These are phyloP conservation scores for Beris chalybata DNA, from an alignment of 2,888 invertebrate species.

Conservation along the genomic window DNA sequence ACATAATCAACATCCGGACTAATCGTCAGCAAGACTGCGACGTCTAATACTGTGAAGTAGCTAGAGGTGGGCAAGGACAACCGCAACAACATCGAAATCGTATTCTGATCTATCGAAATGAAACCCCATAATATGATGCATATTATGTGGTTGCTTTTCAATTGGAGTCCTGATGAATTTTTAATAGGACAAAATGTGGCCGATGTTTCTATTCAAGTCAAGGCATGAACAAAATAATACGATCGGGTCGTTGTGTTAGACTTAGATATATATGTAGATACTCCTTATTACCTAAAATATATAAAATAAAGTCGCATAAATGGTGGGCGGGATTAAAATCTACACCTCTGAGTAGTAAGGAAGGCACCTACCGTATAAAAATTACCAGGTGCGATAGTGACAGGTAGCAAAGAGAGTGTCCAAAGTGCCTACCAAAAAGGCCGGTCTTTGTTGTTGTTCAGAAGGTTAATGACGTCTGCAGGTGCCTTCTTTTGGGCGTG, in stretches of 20 bases:
- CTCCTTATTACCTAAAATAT: no score
- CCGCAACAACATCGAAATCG: no score
- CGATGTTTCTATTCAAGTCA: background rate
- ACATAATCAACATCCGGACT: slow-evolving; percentile 29
- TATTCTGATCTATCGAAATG: background rate
- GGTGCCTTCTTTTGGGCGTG: no score
- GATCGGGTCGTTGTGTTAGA: background rate
- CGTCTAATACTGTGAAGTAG: background rate
- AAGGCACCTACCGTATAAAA: no score
- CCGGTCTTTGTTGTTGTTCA: no score
- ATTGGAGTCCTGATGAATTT: slow-evolving; percentile 31
- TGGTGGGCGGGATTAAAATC: no score
- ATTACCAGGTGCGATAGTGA: no score
- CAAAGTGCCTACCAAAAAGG: no score
- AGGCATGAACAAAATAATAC: background rate
- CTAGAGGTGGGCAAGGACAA: background rate
- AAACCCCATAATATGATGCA: background rate
- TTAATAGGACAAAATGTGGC: background rate
- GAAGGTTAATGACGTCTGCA: no score
- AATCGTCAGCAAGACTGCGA: background rate
- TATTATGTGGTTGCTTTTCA: slow-evolving; percentile 17
- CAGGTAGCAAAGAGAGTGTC: no score
- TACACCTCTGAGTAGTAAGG: no score
- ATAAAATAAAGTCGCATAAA: no score
- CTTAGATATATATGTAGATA: background rate